Conservation (phyloP, 2,797 vertebrate genomes). For the Oreortyx pictus region DNA sequence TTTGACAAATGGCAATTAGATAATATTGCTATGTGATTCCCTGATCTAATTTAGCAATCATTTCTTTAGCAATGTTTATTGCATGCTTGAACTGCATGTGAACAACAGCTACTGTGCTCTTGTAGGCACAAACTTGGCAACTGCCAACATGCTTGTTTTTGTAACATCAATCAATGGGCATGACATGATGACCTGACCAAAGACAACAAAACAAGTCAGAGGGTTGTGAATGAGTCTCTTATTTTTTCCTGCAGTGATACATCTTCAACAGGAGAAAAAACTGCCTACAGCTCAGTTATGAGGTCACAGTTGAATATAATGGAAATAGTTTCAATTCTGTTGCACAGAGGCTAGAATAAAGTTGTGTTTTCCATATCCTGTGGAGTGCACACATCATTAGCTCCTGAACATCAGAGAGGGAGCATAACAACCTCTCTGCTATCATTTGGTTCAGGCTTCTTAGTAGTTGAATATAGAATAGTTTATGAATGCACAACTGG, state of each 20-base stretch:
- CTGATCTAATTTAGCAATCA: conserved; percentile 59
- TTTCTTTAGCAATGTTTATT: conserved; percentile 31
- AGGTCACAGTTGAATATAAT: neutral
- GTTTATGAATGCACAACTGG: neutral
- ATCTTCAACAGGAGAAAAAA: neutral
- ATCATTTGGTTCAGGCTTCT: conserved; percentile 1
- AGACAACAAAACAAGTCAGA: neutral
- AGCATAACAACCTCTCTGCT: neutral
- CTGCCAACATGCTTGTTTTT: neutral
- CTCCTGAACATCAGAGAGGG: conserved; percentile 5
- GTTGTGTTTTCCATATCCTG: neutral
- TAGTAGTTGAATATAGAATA: neutral
- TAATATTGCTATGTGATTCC: conserved; percentile 54
- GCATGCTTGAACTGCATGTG: neutral
- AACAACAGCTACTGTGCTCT: neutral
- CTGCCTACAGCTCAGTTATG: conserved; percentile 4
- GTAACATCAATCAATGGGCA: neutral
- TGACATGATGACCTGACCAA: neutral
- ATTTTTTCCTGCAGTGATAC: neutral
- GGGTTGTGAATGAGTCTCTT: neutral
- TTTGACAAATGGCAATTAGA: conserved; percentile 49
- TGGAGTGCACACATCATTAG: conserved; percentile 36
- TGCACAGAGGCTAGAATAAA: neutral
- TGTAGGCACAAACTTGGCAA: neutral
- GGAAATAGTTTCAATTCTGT: conserved; percentile 17